A percentile compares a stretch with the other conserved stretches of the same genome.
phyloP scores from a whole-genome alignment of 2,797 vertebrate species.

The Parauchenoglanis ngamensis region DNA sequence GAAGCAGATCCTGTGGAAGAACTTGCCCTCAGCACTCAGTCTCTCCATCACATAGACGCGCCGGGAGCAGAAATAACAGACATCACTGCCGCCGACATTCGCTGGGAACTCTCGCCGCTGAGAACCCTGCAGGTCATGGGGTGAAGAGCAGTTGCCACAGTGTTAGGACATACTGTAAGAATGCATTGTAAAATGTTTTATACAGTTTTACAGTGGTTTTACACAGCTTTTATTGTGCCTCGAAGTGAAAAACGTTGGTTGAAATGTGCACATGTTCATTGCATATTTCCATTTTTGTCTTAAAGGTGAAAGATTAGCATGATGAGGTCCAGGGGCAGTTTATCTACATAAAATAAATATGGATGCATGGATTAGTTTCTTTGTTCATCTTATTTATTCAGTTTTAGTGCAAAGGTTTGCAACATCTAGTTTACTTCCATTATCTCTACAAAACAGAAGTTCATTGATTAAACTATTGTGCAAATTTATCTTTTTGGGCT shows the following conservation, averaged over 20 bases:
- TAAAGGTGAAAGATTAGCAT: neutral
- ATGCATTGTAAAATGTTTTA: neutral
- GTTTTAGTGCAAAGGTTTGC: neutral
- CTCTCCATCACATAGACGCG: conserved; percentile 95
- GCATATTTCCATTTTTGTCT: neutral
- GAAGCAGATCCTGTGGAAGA: conserved; percentile 97
- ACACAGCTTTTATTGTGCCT: neutral
- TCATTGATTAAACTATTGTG: neutral
- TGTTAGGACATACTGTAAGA: neutral
- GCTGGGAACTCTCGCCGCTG: conserved; percentile 80
- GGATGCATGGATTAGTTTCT: no score
- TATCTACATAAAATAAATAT: neutral
- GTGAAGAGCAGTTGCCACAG: neutral
- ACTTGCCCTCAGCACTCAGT: conserved; percentile 90
- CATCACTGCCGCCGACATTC: conserved; percentile 82
- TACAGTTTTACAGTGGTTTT: neutral
- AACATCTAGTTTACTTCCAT: neutral
- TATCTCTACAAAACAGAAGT: neutral
- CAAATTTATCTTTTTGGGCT: neutral
- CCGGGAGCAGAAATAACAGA: conserved; percentile 88
- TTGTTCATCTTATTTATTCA: neutral
- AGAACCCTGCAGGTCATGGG: conserved; percentile 67
- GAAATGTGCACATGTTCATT: neutral
- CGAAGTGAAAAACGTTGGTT: neutral
- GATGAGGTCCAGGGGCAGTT: neutral